Evolutionary conservation across 2,113 vertebrate genomes (phyloP), one percentile per base, ranked within the genome.

Genomic region (Irena cyanogastra): DNA sequence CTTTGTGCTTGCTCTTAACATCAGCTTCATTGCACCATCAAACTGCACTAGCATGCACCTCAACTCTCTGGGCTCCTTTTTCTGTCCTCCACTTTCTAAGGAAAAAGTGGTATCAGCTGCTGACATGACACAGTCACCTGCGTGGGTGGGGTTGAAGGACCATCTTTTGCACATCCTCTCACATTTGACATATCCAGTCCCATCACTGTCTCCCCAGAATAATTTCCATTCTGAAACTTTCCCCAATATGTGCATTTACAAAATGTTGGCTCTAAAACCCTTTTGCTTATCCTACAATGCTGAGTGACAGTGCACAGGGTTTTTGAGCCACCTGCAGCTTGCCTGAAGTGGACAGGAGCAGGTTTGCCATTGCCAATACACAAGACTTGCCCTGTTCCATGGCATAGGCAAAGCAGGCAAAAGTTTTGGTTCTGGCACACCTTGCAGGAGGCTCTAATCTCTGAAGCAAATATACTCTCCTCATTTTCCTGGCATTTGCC

Each of bases 401-500:
- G 72, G 50, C 4, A 2, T 2, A 89, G 26, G 64, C 77, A 75
- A 84, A 91, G 28, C 72, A 70, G 60, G 41, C n/a, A n/a, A n/a
- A n/a, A 26, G 13, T 10, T 50, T 57, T 76, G 52, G 64, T 16
- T 75, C 74, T 31, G 69, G n/a, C 45, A 75, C 44, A 92, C 23
- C 26, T 61, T 63, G 82, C 39, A 60, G 1, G 6, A 78, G 22
- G 41, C 33, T 85, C 75, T 90, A 69, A 57, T 42, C 72, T 57
- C 50, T 2, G 13, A 89, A 74, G 65, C 81, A 84, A 87, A 94
- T 64, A 61, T 35, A 11, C 50, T 72, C 64, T 86, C 70, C 64
- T 83, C 37, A 53, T 96, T 94, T 93, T 83, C 81, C 69, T 93
- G 59, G 64, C 45, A 52, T 89, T 86, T 94, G 68, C 59, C 90